Conservation (phyloP, 2,113 vertebrate genomes). For the Poecilia latipinna region DNA sequence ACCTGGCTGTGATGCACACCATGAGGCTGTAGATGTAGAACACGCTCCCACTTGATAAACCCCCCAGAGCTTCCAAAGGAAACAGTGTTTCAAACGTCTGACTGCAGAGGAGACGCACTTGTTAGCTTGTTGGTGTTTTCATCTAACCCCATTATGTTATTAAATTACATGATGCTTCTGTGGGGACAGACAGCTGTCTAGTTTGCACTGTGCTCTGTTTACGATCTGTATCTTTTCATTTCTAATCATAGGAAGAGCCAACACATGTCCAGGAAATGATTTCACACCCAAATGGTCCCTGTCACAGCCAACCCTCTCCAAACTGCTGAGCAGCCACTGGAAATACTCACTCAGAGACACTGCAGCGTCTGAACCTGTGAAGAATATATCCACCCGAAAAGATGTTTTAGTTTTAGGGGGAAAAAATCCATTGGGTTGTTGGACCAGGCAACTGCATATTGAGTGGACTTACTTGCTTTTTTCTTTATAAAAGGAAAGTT, state of each 20-base stretch:
- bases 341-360: not conserved
- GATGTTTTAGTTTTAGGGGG: not conserved
- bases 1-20: too few relatives aligned
- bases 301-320: not conserved
- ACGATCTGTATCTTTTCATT: conserved; percentile 39
- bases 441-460: too few relatives aligned
- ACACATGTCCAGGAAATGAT: conserved; percentile 28
- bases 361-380: not conserved
- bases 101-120: conserved; percentile 67
- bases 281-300: conserved; percentile 24
- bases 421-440: too few relatives aligned
- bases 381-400: not conserved
- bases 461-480: too few relatives aligned
- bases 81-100: conserved; percentile 69
- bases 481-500: too few relatives aligned
- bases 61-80: conserved; percentile 65
- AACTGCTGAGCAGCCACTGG: not conserved
- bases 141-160: conserved; percentile 60
- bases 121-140: conserved; percentile 70
- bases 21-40: conserved; percentile 15
- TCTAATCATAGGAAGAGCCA: conserved; percentile 27
- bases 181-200: conserved; percentile 54
- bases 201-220: conserved; percentile 34
- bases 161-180: conserved; percentile 43
- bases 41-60: conserved; percentile 70